Evolutionary conservation across 2,113 vertebrate genomes (phyloP), one percentile per base, ranked within the genome.

Genomic region (Onychorhynchus coronatus): DNA sequence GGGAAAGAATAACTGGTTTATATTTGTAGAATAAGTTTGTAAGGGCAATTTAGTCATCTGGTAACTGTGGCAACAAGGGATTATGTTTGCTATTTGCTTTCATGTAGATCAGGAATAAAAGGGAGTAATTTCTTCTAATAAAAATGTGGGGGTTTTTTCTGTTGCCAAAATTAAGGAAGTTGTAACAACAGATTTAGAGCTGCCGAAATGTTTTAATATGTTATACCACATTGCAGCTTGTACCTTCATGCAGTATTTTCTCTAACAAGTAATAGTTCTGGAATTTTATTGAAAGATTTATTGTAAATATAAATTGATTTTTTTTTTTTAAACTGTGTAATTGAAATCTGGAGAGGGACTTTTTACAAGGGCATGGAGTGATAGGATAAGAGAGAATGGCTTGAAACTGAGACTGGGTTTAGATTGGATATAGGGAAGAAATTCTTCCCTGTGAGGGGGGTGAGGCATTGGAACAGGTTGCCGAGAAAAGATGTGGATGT

Each of bases 31-130:
- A 24, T 53, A 96, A 96, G 75, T 96, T 91, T 92, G 37, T 86
- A 47, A 75, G 74, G 77, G 52, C 66, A 73, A 18, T 2, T 95
- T 49, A 77, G 35, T 91, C 61, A n/a, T 92, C 81, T 47, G 44
- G 84, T 96, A 96, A 52, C 93, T 93, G 80, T 97, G 83, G 97
- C 93, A 97, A 95, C 93, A 70, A 72, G 55, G 73, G 59, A 77
- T 42, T 74, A 71, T 55, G 30, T 95, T 95, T 88, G 59, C 61
- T 87, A 56, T 83, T 97, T 86, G 41, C 58, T 97, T 96, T 96
- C 85, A 78, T 27, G 85, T 89, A 97, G 88, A 78, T 47, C 33
- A 37, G 59, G 59, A 35, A 67, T 72, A 78, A 92, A 81, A 58
- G 44, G 70, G 94, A 73, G 24, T 61, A 46, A 80, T 83, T 87